Evolutionary conservation across 2,113 vertebrate genomes (phyloP).

Genomic region (Microtus ochrogaster): DNA sequence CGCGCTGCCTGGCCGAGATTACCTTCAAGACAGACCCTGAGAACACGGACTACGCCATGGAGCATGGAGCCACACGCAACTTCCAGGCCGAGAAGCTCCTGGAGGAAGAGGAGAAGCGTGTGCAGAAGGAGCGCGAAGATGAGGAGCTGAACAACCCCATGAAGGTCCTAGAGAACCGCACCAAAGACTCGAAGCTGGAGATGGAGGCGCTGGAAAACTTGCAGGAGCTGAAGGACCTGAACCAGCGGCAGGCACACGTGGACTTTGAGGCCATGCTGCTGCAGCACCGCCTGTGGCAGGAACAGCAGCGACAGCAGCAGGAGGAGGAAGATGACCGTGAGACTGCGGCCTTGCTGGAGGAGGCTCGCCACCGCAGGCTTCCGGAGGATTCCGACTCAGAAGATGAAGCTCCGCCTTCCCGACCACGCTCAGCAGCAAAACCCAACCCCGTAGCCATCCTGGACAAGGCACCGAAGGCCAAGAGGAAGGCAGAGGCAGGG

Average conservation of each 20-base stretch:
- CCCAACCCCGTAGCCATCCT: conserved; percentile 92
- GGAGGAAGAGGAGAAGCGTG: conserved; percentile 85
- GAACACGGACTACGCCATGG: conserved; percentile 98
- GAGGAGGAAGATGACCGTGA: conserved; percentile 94
- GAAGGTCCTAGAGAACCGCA: no score
- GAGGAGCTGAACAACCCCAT: no score
- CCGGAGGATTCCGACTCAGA: conserved; percentile 92
- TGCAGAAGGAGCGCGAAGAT: no score
- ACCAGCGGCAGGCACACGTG: no score
- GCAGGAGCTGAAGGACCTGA: no score
- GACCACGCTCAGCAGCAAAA: accelerated
- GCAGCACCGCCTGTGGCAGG: conserved; percentile 90
- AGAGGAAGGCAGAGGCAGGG: conserved; percentile 87
- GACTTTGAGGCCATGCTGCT: no score
- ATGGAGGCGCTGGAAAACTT: no score
- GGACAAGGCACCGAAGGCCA: conserved; percentile 87
- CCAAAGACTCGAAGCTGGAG: no score
- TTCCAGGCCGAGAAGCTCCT: conserved; percentile 97
- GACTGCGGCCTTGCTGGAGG: conserved; percentile 93
- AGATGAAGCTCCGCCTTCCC: not conserved
- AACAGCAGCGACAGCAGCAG: conserved; percentile 87
- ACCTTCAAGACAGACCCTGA: conserved; percentile 97
- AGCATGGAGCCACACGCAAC: conserved; percentile 95
- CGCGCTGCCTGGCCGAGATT: conserved; percentile 94
- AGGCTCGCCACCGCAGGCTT: conserved; percentile 87